Evolutionary conservation across 2,113 vertebrate genomes (phyloP), one percentile per base, ranked within the genome.

Genomic region (Cariama cristata): DNA sequence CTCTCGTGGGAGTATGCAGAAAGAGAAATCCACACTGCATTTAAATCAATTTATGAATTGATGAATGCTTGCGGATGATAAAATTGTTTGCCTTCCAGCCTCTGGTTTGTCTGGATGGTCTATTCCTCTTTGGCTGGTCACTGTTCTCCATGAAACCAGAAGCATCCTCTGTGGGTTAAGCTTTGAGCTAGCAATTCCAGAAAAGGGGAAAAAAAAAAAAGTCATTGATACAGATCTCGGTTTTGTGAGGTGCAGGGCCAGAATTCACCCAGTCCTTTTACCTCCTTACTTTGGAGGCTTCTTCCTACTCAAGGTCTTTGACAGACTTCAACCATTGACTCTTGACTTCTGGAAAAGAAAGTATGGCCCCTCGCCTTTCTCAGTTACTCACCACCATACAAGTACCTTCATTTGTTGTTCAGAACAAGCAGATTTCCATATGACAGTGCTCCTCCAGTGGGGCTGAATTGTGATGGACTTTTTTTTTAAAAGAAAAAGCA

Each of bases 151-250:
- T 19, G 47, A 93, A 83, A 84, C 8, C 33, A 50, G 45, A 73
- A 86, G 20, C 2, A 23, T n/a, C 8, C 8, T 38, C 64, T 2
- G 3, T 0, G 0, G 16, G 8, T 79, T 76, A 49, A 85, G 33
- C 23, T 69, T 83, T 33, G 44, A 83, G 26, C 6, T 58, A 32
- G 63, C 79, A 59, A 71, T 77, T 59, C 21, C 24, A 71, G 47
- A 30, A 60, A 77, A 88, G 3, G 38, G 38, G 8, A 24, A 72
- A 27, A 32, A 11, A 49, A 30, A 30, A 20, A n/a, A 45, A 32
- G 30, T 42, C 19, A 20, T 5, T 47, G 6, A 8, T 24, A 42
- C 2, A 33, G 12, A 5, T 58, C 24, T 63, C 45, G 35, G 38
- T 86, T 82, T 82, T 86, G 47, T 50, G 50, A 63, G n/a, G 12